These are phyloP conservation scores for Platycercus adscitus DNA, from an alignment of 2,113 vertebrate genomes.

Conservation along the genomic window DNA sequence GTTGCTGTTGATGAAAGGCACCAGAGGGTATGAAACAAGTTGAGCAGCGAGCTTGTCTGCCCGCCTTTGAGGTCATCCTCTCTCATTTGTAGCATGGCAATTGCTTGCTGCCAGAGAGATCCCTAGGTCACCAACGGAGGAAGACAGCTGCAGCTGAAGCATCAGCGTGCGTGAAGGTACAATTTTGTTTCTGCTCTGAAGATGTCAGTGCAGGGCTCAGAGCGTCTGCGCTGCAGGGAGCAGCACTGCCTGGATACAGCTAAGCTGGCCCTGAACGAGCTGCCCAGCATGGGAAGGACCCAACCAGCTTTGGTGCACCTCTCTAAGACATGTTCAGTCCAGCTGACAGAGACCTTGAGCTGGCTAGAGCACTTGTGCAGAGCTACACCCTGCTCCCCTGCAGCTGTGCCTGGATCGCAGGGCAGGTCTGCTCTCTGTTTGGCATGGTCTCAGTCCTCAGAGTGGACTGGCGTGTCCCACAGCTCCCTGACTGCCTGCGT, in stretches of 20 bases:
- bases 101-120: background rate
- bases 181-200: background rate
- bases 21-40: background rate
- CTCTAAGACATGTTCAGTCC: accelerated
- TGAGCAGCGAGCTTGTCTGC: background rate
- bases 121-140: background rate
- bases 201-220: background rate
- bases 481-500: background rate
- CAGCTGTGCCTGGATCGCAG: accelerated
- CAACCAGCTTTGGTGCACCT: background rate
- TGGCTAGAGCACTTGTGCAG: background rate
- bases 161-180: background rate
- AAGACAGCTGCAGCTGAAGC: background rate
- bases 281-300: accelerated
- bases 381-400: background rate
- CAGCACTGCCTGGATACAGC: background rate
- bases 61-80: background rate
- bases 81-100: background rate
- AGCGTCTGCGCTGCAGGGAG: background rate
- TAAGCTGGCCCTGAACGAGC: accelerated
- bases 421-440: background rate
- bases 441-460: accelerated
- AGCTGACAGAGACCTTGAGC: background rate
- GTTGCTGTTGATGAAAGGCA: background rate
- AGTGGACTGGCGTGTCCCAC: background rate